Conservation (phyloP, 2,888 invertebrate genomes). For the Chaitophorus viminalis region DNA sequence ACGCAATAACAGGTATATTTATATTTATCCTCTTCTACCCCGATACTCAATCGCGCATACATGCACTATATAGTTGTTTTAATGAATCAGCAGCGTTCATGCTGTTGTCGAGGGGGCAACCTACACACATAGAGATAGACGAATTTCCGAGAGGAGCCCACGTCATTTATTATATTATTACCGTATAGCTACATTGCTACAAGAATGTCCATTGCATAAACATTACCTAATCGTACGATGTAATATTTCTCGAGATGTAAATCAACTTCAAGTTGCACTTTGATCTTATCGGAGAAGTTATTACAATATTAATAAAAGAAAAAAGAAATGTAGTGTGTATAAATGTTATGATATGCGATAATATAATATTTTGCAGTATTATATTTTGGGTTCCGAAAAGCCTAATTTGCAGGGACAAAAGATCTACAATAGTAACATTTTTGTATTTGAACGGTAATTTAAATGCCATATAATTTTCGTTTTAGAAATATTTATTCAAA, state of each 20-base stretch:
- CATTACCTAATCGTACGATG: conserved; percentile 36
- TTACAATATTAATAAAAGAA: not conserved
- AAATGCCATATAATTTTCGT: too few species aligned
- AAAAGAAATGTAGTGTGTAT: too few species aligned
- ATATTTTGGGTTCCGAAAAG: too few species aligned
- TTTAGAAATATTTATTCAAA: too few species aligned
- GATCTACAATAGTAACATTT: too few species aligned
- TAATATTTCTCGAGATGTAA: conserved; percentile 23
- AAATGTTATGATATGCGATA: too few species aligned
- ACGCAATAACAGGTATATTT: not conserved
- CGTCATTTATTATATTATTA: conserved; percentile 4
- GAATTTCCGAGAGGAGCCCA: conserved; percentile 11
- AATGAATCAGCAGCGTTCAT: not conserved
- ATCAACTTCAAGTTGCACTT: conserved; percentile 25
- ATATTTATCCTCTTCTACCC: not conserved
- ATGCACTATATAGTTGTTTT: not conserved
- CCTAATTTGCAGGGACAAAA: too few species aligned
- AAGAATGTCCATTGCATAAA: conserved; percentile 39
- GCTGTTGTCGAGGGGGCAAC: not conserved
- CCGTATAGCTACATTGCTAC: not conserved
- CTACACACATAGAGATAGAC: not conserved
- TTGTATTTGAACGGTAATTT: too few species aligned
- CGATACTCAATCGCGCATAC: not conserved
- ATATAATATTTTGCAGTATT: too few species aligned
- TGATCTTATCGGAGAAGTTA: conserved; percentile 24